A percentile compares a stretch with the other conserved stretches of the same genome.
phyloP scores from a whole-genome alignment of 2,113 vertebrate genomes.

The Nothoprocta pentlandii region DNA sequence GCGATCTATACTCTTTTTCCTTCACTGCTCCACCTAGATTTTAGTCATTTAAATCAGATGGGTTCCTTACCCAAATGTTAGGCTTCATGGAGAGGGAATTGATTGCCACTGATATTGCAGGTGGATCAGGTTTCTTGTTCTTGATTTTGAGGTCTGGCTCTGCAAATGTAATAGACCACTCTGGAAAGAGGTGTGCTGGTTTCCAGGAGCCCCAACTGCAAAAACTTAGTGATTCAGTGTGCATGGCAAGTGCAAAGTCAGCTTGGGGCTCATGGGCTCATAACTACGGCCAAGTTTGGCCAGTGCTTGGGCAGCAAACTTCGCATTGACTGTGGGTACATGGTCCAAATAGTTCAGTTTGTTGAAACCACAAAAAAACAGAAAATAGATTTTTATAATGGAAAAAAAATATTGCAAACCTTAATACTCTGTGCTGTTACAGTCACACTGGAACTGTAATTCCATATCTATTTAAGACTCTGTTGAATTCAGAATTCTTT shows the following conservation, averaged over 20 bases:
- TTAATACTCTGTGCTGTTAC: background rate
- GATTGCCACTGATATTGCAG: background rate
- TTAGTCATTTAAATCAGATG: background rate
- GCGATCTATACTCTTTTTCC: background rate
- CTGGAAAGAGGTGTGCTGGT: background rate
- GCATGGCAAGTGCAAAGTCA: background rate
- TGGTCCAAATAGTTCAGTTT: background rate
- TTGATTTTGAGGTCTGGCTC: accelerated
- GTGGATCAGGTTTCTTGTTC: background rate
- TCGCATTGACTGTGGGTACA: no score
- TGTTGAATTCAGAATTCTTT: background rate
- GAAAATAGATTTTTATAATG: background rate
- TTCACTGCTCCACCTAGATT: background rate
- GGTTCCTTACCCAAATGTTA: background rate
- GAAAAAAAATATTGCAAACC: background rate
- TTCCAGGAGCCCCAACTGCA: background rate
- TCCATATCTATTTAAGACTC: background rate
- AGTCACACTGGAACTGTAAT: background rate
- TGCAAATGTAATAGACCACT: background rate
- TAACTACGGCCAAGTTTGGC: background rate
- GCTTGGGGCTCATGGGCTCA: background rate
- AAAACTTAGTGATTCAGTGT: background rate
- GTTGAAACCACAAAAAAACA: background rate
- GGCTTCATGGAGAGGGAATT: background rate
- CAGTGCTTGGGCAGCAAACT: background rate